phyloP scores from a whole-genome alignment of 2,797 vertebrate species.

The Glossophaga mutica region DNA sequence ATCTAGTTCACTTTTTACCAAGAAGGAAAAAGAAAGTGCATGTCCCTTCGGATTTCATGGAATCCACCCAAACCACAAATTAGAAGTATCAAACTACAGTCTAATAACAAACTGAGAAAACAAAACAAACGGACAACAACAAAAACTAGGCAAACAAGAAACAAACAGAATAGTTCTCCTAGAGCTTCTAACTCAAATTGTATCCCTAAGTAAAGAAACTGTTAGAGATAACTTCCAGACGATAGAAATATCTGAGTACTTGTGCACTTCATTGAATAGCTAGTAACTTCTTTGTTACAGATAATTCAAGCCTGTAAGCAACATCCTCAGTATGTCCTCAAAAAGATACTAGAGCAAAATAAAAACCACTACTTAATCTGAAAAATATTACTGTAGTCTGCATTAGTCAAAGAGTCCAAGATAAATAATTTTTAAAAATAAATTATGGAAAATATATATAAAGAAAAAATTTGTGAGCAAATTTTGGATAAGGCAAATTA shows the following conservation, averaged over 20 bases:
- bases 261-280: neutral
- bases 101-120: slow-evolving; percentile 45
- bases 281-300: neutral
- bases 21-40: neutral
- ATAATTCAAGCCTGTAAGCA: neutral
- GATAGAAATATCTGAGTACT: neutral
- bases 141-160: slow-evolving; percentile 43
- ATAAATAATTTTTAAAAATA: neutral
- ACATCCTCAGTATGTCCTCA: neutral
- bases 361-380: neutral
- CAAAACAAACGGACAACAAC: neutral
- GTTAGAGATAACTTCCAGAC: neutral
- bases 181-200: slow-evolving; percentile 31
- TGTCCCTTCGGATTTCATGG: slow-evolving; percentile 10
- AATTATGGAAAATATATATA: neutral
- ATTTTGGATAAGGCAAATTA: neutral
- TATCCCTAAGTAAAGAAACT: neutral
- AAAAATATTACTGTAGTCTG: neutral
- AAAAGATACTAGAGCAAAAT: neutral
- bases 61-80: slow-evolving; percentile 42
- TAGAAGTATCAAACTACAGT: slow-evolving; percentile 46
- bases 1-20: neutral
- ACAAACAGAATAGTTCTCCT: neutral
- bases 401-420: neutral
- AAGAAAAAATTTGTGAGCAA: neutral